Conservation (phyloP, 2,113 vertebrate species). For the Candoia aspera region DNA sequence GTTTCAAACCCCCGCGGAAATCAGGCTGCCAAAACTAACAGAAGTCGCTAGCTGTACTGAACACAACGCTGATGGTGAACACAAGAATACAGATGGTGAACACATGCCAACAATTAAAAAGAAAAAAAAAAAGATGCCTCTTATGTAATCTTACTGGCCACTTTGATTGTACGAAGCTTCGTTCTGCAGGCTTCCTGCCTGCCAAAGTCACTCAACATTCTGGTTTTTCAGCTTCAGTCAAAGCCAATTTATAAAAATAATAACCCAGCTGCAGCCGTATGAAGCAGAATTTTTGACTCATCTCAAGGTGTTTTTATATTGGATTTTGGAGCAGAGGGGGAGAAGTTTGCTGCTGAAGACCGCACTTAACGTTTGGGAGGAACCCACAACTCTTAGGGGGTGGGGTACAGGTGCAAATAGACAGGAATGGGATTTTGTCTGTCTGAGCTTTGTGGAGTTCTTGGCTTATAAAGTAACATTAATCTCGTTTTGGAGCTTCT, state of each 20-base stretch:
- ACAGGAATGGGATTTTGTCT: not conserved
- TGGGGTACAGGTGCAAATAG: not conserved
- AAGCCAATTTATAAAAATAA: not conserved
- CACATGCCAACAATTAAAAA: not conserved
- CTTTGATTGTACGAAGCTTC: not conserved
- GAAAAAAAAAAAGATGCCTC: not conserved
- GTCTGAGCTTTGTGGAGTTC: not conserved
- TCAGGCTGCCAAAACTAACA: not conserved
- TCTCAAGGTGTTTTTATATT: not conserved
- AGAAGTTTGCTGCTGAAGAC: not conserved
- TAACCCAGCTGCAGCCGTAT: not conserved
- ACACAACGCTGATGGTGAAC: not conserved
- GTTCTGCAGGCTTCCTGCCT: not conserved
- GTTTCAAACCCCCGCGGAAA: not conserved
- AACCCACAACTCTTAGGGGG: not conserved
- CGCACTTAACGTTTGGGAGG: not conserved
- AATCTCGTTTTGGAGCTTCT: not conserved
- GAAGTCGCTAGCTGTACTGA: not conserved
- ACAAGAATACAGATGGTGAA: not conserved
- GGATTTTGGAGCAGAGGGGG: not conserved
- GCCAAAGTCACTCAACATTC: constrained; percentile 5
- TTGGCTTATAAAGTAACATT: not conserved
- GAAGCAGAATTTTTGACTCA: not conserved
- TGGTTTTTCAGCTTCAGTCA: not conserved
- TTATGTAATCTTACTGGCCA: not conserved